Evolutionary conservation across 2,113 vertebrate genomes (phyloP).

Genomic region (Aegithalos caudatus): DNA sequence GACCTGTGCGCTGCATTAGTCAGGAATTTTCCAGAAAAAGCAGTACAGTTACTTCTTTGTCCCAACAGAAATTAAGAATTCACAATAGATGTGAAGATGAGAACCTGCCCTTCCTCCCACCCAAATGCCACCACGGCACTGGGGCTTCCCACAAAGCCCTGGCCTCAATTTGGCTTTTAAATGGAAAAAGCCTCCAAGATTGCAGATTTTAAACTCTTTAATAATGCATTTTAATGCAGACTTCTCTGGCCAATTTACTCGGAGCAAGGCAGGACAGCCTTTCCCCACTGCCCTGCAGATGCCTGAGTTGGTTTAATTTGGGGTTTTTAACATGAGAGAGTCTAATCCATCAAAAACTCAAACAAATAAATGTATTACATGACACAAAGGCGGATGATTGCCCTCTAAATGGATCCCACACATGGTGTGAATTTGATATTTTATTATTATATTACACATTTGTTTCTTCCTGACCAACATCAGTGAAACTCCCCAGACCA

Average conservation of each 20-base stretch:
- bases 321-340: background rate
- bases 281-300: background rate
- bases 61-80: rapidly evolving
- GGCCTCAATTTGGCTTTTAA: background rate
- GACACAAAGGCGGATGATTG: background rate
- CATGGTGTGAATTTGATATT: background rate
- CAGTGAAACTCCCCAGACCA: background rate
- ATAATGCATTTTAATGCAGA: background rate
- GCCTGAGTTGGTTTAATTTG: background rate
- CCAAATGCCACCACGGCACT: rapidly evolving
- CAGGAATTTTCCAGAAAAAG: background rate
- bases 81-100: background rate
- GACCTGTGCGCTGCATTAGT: background rate
- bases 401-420: background rate
- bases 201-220: background rate
- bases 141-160: background rate
- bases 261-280: background rate
- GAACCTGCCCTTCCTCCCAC: background rate
- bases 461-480: background rate
- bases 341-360: background rate
- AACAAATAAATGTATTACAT: background rate
- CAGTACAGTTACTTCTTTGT: background rate
- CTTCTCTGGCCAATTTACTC: background rate
- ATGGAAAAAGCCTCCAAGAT: background rate
- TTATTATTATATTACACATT: background rate